phyloP scores from a whole-genome alignment of 1,140 invertebrate species.

The Sycobia sp. region DNA sequence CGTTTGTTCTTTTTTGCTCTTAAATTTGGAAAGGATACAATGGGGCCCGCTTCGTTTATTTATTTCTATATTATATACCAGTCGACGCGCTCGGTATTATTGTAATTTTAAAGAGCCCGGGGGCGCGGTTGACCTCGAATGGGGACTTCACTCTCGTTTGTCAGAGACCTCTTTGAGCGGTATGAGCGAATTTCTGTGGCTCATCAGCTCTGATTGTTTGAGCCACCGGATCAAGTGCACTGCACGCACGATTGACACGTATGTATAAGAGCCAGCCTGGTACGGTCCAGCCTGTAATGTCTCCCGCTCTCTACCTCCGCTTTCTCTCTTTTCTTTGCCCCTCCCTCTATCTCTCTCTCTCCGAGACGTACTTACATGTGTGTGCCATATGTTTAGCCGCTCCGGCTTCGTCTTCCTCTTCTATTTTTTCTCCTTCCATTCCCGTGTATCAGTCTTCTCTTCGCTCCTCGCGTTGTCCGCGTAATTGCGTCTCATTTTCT shows the following conservation, averaged over 20 bases:
- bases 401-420: neutral
- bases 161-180: conserved; percentile 39
- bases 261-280: neutral
- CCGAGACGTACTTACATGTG: neutral
- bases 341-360: neutral
- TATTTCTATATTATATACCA: no score
- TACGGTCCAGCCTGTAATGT: neutral
- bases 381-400: neutral
- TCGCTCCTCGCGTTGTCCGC: neutral
- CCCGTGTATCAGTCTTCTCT: no score
- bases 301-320: neutral
- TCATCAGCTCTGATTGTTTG: conserved; percentile 43
- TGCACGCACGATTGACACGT: conserved; percentile 28
- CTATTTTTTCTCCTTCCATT: neutral
- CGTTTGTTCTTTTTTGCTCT: no score
- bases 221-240: conserved; percentile 36
- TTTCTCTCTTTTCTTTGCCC: neutral
- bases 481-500: conserved; percentile 9
- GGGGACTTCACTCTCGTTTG: conserved; percentile 38
- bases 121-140: conserved; percentile 43
- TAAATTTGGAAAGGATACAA: neutral
- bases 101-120: conserved; percentile 42
- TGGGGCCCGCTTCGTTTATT: no score
- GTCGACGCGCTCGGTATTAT: conserved; percentile 33
- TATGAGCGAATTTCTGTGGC: conserved; percentile 41